Evolutionary conservation across 2,113 vertebrate genomes (phyloP), one percentile per base, ranked within the genome.

Genomic region (Actinemys pallida): DNA sequence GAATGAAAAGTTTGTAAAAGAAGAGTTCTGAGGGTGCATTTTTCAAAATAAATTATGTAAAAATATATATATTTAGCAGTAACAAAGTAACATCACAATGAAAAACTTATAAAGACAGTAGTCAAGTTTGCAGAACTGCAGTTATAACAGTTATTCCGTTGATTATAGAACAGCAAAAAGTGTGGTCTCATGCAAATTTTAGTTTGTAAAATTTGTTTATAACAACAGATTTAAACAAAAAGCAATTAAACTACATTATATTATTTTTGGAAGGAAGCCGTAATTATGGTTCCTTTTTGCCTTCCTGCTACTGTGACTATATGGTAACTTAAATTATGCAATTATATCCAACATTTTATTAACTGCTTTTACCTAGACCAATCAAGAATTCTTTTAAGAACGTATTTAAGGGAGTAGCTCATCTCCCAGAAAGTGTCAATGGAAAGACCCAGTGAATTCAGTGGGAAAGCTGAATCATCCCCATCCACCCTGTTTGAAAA

Each of bases 291-390:
- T 54, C 91, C 84, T 93, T 94, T 96, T 62, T 87, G 84, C 87
- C 81, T 57, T 92, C 59, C 90, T 92, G 72, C 69, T 93, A 90
- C 90, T 93, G 87, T 83, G 94, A 82, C 76, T 92, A 72, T 39
- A 22, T 22, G 17, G 39, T 20, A 39, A n/a, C 35, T 69, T 35
- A n/a, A 39, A 72, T 72, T 72, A 39, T 69, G 90, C 84, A 93
- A 84, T 84, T 94, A 87, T 88, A 96, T 84, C 59, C 94, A 94
- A 92, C 95, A 92, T 42, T 39, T 89, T 96, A 92, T 2, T 85
- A 94, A 93, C 86, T 27, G n/a, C n/a, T 9, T 94, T 81, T 72
- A 87, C 72, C 93, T 91, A 42, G n/a, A 95, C 82, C 62, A 93
- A 94, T 69, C 49, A 82, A 93, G 50, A 24, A 56, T 22, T 72